These are phyloP conservation scores for Elysia crispata DNA, from an alignment of 2,888 invertebrate species.

Conservation along the genomic window DNA sequence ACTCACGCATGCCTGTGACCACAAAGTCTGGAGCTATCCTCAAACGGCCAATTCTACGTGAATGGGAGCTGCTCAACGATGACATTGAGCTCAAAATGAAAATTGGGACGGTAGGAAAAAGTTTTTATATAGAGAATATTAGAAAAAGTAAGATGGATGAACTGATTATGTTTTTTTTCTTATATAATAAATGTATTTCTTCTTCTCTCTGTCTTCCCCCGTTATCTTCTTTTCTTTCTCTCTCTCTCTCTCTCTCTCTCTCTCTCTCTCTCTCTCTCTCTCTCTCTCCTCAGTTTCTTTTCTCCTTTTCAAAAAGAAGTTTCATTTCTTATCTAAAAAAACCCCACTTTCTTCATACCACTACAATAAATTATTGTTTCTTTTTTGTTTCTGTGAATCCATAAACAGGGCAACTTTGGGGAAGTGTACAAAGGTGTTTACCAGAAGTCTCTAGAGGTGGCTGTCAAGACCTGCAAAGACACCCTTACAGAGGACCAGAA, in stretches of 20 bases:
- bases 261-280: no score
- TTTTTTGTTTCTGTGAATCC: no score
- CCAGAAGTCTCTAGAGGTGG: slow-evolving; percentile 85
- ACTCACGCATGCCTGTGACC: slow-evolving; percentile 91
- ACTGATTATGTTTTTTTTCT: no score
- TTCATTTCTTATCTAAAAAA: no score
- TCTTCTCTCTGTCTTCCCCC: no score
- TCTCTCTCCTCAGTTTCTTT: no score
- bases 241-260: no score
- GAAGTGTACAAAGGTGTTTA: slow-evolving; percentile 95
- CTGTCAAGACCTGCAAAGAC: slow-evolving; percentile 96
- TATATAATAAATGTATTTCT: no score
- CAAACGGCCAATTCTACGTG: slow-evolving; percentile 89
- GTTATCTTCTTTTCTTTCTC: no score
- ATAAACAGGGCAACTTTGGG: slow-evolving; percentile 93
- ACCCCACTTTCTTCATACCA: no score
- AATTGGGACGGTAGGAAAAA: slow-evolving; percentile 89
- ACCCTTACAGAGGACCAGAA: slow-evolving; percentile 92
- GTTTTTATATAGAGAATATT: not conserved
- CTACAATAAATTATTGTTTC: no score
- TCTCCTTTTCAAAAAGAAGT: no score
- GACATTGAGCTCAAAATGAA: slow-evolving; percentile 94
- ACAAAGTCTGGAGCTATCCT: slow-evolving; percentile 94
- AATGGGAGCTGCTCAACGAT: slow-evolving; percentile 98
- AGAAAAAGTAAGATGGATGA: not conserved